A percentile compares a stretch with the other conserved stretches of the same genome.
phyloP scores from a whole-genome alignment of 2,888 invertebrate genomes.

The Palloptera scutellata region DNA sequence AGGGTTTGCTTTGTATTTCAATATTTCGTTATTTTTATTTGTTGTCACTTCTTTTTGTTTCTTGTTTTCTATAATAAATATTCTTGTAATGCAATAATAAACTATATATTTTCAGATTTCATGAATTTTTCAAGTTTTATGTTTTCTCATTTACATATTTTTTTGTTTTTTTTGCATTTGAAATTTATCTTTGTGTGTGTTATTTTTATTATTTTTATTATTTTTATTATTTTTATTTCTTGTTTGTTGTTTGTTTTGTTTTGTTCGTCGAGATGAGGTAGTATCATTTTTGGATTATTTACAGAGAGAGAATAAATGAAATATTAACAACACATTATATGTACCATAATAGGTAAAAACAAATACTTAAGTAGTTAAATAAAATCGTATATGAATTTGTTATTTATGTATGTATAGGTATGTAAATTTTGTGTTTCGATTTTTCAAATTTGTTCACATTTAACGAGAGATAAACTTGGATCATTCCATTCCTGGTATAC shows the following conservation, averaged over 20 bases:
- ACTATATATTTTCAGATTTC: not conserved
- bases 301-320: slow-evolving; percentile 1
- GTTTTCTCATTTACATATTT: slow-evolving; percentile 1
- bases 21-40: not conserved
- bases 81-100: not conserved
- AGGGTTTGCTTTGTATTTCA: slow-evolving; percentile 9
- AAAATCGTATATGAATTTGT: slow-evolving; percentile 8
- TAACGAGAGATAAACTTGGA: too few species aligned
- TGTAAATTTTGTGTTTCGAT: too few species aligned
- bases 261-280: slow-evolving; percentile 36
- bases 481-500: not conserved
- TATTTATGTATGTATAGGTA: not conserved
- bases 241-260: slow-evolving; percentile 13
- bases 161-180: slow-evolving; percentile 1
- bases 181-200: not conserved
- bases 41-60: not conserved
- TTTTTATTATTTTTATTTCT: slow-evolving; percentile 9
- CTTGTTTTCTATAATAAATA: not conserved
- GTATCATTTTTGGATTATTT: slow-evolving; percentile 33
- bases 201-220: slow-evolving; percentile 1
- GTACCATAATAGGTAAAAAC: too few species aligned
- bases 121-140: not conserved
- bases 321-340: slow-evolving; percentile 27
- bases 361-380: too few species aligned
- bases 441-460: too few species aligned